Percentiles rank a stretch among this genome's conserved stretches.
phyloP scores from a whole-genome alignment of 2,797 vertebrate species.

The Hapalemur alaotrensis region DNA sequence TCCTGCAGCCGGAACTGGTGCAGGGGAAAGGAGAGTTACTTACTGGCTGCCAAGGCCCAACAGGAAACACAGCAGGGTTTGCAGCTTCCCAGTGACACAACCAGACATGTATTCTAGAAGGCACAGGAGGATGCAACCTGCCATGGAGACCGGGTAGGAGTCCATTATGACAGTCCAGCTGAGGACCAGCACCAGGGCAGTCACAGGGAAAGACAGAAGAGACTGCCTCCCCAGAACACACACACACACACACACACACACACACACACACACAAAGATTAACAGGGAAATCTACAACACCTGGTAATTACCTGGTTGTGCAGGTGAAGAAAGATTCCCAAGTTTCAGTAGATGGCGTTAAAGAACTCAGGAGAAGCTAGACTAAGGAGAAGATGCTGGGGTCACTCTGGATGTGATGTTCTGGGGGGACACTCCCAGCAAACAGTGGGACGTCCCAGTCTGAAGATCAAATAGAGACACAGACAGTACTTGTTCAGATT shows the following conservation, averaged over 20 bases:
- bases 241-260: neutral
- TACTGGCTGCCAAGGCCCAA: neutral
- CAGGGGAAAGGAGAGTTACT: neutral
- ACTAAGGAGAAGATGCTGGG: neutral
- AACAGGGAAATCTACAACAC: neutral
- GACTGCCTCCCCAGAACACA: fast-evolving
- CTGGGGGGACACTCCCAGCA: neutral
- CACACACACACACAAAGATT: too few species aligned
- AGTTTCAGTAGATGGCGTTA: fast-evolving
- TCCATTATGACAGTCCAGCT: too few species aligned
- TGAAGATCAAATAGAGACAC: neutral
- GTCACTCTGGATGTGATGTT: fast-evolving
- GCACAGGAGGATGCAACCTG: fast-evolving
- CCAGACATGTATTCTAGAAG: neutral
- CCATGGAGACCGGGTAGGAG: neutral
- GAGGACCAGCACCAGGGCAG: neutral
- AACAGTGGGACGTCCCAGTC: neutral
- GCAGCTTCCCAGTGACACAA: neutral
- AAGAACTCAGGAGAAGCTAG: neutral
- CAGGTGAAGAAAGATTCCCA: neutral
- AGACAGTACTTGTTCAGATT: neutral
- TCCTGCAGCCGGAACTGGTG: neutral
- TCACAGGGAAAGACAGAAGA: neutral
- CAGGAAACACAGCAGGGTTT: neutral
- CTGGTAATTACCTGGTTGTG: too few species aligned